Evolutionary conservation across 2,797 vertebrate species (phyloP), one percentile per base, ranked within the genome.

Genomic region (Danio choprae): DNA sequence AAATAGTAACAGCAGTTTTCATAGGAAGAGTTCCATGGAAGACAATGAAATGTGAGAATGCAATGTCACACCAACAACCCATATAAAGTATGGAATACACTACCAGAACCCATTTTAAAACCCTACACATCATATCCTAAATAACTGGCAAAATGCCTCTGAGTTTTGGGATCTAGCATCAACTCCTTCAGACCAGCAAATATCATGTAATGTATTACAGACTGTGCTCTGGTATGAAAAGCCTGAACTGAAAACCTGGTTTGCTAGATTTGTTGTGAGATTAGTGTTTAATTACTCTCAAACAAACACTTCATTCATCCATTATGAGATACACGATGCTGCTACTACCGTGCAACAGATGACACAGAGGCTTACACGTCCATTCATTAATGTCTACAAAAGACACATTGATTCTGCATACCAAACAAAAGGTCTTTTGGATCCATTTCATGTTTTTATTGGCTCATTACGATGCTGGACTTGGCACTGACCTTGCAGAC

Each of bases 401-500:
- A 73, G 72, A 18, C 2, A 3, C 77, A 70, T 86, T 84, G 64
- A 70, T 74, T 59, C 77, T 40, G 62, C n/a, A 60, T 38, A 60
- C 56, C 46, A 60, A 40, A 51, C 38, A 43, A 51, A n/a, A 71
- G 51, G 65, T 60, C 16, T 77, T 69, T 65, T 77, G 62, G 79
- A 51, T 82, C n/a, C 5, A 65, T 44, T 77, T 74, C 53, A 48
- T 5, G 22, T 75, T 81, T 76, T 79, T 59, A 81, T 70, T 82
- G 44, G 76, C 50, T 71, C 65, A 72, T 76, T 76, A 62, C 1
- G 51, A 5, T 4, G 10, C 9, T 43, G 53, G 43, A 71, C 44
- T 56, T n/a, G 29, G 20, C 50, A 5, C 62, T 87, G 79, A 96
- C 96, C 95, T 96, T 97, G 91, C 96, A 96, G 86, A 96, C 94